Percentiles rank a stretch among this genome's conserved stretches.
phyloP scores from a whole-genome alignment of 1,140 invertebrate species.

The Drosophila kohkoa region DNA sequence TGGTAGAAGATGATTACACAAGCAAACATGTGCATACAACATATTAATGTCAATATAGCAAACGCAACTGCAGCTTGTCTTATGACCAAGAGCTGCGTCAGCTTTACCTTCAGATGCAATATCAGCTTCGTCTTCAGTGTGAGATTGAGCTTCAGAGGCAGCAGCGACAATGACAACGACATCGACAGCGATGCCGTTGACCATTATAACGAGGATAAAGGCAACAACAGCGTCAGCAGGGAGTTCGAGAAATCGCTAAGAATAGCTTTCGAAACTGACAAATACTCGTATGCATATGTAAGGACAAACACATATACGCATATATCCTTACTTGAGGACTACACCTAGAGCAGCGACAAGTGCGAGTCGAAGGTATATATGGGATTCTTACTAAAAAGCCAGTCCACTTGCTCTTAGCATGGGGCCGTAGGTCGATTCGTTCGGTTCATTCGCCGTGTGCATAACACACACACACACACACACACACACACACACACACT shows the following conservation, averaged over 20 bases:
- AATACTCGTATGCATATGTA: slow-evolving; percentile 50
- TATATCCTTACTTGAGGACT: slow-evolving; percentile 21
- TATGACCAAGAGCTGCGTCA: slow-evolving; percentile 32
- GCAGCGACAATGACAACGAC: no score
- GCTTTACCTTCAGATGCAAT: slow-evolving; percentile 22
- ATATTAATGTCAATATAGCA: slow-evolving; percentile 11
- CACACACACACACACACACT: slow-evolving; percentile 24
- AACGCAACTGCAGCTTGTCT: slow-evolving; percentile 16
- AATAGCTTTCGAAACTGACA: slow-evolving; percentile 64
- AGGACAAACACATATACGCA: slow-evolving; percentile 25
- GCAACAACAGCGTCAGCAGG: slow-evolving; percentile 52
- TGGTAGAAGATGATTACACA: no score
- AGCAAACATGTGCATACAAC: slow-evolving; percentile 5
- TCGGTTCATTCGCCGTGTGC: slow-evolving; percentile 42
- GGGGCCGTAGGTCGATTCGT: slow-evolving; percentile 44
- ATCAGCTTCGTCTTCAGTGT: not conserved
- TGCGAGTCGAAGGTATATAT: slow-evolving; percentile 18
- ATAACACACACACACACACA: slow-evolving; percentile 34
- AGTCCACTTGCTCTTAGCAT: slow-evolving; percentile 33
- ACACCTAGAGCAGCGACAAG: slow-evolving; percentile 49
- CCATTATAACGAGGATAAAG: slow-evolving; percentile 49
- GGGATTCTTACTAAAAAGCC: slow-evolving; percentile 55
- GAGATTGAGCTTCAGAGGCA: not conserved
- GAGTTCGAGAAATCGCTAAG: slow-evolving; percentile 58
- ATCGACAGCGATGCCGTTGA: slow-evolving; percentile 4